Evolutionary conservation across 2,113 vertebrate genomes (phyloP).

Genomic region (Neodon shergylaensis): DNA sequence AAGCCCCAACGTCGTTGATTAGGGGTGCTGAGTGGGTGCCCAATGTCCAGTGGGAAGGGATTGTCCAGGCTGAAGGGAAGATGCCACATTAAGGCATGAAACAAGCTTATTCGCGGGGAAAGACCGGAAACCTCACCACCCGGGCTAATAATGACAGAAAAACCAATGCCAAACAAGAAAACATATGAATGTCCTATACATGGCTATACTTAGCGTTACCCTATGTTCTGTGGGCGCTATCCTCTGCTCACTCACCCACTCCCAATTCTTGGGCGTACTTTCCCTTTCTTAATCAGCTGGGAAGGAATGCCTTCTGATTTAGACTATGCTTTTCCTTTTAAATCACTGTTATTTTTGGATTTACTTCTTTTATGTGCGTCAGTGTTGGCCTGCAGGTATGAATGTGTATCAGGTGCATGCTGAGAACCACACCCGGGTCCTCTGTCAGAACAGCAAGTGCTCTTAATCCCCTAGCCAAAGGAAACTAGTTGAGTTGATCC

Average conservation of each 20-base stretch:
- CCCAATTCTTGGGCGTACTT: neutral
- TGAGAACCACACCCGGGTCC: too few relatives aligned
- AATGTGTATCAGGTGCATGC: too few relatives aligned
- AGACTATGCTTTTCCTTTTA: neutral
- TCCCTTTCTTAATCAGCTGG: neutral
- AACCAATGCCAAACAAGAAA: neutral
- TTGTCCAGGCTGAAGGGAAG: neutral
- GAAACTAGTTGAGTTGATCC: too few relatives aligned
- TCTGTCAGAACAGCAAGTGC: too few relatives aligned
- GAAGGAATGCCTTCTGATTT: neutral
- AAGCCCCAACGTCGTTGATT: neutral
- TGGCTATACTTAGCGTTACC: neutral
- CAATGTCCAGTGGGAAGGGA: too few relatives aligned
- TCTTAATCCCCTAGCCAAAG: too few relatives aligned
- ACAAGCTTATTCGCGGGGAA: neutral
- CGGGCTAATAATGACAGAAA: neutral
- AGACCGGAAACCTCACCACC: too few relatives aligned
- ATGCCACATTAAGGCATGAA: neutral
- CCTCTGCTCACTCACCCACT: neutral
- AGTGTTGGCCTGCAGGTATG: neutral
- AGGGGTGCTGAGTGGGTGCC: neutral
- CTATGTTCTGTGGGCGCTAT: neutral
- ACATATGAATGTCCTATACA: neutral
- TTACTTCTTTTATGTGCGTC: neutral
- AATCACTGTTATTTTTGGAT: neutral